Evolutionary conservation across 1,140 invertebrate species (phyloP), one percentile per base, ranked within the genome.

Genomic region (Leucophenga varia): DNA sequence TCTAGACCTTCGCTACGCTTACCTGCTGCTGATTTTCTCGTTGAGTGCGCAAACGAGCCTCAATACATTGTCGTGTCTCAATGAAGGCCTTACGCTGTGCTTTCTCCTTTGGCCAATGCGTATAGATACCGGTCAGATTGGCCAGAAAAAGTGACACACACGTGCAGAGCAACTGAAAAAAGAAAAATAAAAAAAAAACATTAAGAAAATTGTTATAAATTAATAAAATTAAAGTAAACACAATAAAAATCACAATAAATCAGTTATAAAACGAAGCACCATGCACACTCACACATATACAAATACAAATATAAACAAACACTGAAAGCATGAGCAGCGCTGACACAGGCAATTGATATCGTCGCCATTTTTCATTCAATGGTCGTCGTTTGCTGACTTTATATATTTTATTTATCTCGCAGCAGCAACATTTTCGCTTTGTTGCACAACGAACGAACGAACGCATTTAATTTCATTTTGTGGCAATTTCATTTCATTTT

Each of bases 11-110:
- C n/a, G n/a, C 13, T 39, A 16, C 30, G 13, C 60, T 77, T 81
- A 97, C 95, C 87, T 97, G 92, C 81, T 97, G 92, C 74, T 97
- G 91, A 76, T 97, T 97, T 77, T 97, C 94, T 43, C 90, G 80
- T 76, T 95, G 91, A 8, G 92, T 94, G 50, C 90, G 90, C 18
- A 97, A 81, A 34, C 94, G 80, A 3, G 93, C 90, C 74, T 95
- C 90, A 16, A 98, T 91, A 76, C 94, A 97, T 73, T 93, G 89
- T 32, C 93, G 80, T 3, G 95, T 98, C 78, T 97, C 95, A 12
- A 95, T 79, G 79, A 97, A 98, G 3, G 94, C 93, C 61, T 93
- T 88, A 20, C 94, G 80, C 72, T 96, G 92, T 0, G 93, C 89
- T 42, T 91, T 78, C 77, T 97, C 93, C 13, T 90, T 88, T 0